phyloP scores from a whole-genome alignment of 1,140 invertebrate genomes.

The Trichonephila inaurata region DNA sequence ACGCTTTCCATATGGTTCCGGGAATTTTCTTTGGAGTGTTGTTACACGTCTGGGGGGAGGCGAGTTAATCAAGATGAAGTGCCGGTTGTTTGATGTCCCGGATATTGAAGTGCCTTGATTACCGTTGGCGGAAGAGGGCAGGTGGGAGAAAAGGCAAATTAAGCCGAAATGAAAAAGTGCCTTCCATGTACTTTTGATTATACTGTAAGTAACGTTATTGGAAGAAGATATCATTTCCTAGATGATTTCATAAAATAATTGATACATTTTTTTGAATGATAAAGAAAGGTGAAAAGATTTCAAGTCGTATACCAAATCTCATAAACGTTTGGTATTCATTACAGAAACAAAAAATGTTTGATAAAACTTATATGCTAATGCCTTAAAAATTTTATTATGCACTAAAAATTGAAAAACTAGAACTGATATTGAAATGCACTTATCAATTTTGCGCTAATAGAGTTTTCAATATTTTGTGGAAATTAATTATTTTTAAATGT shows the following conservation, averaged over 20 bases:
- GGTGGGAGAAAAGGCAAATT: slow-evolving; percentile 40
- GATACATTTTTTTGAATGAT: no score
- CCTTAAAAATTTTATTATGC: no score
- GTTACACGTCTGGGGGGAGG: not conserved
- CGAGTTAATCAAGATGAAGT: slow-evolving; percentile 62
- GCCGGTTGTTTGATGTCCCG: slow-evolving; percentile 28
- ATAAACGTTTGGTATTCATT: no score
- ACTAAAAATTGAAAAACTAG: no score
- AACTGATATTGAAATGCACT: no score
- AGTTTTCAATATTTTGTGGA: no score
- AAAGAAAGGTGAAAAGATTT: no score
- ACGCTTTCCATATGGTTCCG: slow-evolving; percentile 61
- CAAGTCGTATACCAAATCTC: no score
- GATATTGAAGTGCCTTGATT: slow-evolving; percentile 31
- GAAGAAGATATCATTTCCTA: not conserved
- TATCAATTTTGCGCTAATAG: no score
- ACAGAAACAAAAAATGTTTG: no score
- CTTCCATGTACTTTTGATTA: not conserved
- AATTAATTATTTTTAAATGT: no score
- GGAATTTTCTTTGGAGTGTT: slow-evolving; percentile 54
- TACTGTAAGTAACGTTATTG: not conserved
- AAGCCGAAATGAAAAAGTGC: slow-evolving; percentile 27
- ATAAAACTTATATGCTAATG: no score
- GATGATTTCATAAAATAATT: not conserved
- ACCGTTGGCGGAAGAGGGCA: not conserved